Evolutionary conservation across 2,888 invertebrate species (phyloP).

Genomic region (Pandemis heparana): DNA sequence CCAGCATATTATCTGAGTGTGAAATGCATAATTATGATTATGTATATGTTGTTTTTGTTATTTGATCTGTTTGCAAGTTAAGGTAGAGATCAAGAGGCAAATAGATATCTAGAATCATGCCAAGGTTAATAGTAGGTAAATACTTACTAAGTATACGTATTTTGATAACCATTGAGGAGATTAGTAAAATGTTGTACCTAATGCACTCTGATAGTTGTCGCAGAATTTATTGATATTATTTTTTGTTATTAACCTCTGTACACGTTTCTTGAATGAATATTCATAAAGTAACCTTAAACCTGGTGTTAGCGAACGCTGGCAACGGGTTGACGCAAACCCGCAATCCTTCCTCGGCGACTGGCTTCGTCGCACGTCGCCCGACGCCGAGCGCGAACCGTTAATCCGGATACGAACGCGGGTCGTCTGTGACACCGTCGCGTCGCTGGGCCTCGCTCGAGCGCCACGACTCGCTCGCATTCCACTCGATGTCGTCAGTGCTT

Average conservation of each 20-base stretch:
- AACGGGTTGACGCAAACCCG: constrained; percentile 10
- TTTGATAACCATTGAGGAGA: neutral
- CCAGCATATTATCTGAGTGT: neutral
- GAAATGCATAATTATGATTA: neutral
- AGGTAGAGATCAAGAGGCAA: neutral
- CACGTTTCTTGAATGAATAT: constrained; percentile 1
- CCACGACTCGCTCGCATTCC: constrained; percentile 47
- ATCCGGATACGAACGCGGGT: constrained; percentile 25
- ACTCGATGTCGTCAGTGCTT: constrained; percentile 50
- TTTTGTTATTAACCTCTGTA: neutral
- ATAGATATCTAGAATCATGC: neutral
- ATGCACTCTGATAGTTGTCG: neutral
- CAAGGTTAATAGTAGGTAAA: neutral
- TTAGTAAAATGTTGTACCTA: neutral
- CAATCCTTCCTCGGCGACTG: constrained; percentile 3
- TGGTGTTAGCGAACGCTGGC: neutral
- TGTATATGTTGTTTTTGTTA: neutral
- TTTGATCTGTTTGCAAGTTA: neutral
- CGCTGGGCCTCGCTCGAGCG: constrained; percentile 8
- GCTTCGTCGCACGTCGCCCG: neutral
- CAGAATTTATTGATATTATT: neutral
- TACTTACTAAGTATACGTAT: neutral
- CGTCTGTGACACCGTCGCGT: constrained; percentile 28
- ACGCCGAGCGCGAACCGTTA: constrained; percentile 12
- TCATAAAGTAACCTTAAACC: constrained; percentile 2